Conservation (phyloP, 1,140 invertebrate species). For the Ctenoplectra terminalis region DNA sequence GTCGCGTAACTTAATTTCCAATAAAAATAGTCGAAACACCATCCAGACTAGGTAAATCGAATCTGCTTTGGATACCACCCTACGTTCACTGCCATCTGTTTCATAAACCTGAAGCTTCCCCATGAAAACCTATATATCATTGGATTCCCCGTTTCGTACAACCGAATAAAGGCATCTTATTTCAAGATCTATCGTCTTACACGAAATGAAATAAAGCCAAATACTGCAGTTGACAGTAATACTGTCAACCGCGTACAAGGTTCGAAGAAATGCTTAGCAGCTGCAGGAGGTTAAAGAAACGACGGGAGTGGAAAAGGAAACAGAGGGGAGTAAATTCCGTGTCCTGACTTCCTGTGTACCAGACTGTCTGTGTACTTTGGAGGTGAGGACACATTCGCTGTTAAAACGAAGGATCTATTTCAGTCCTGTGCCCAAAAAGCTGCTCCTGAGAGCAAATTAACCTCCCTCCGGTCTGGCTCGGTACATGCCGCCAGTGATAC, state of each 20-base stretch:
- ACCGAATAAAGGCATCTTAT: too few species aligned
- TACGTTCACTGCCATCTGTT: too few species aligned
- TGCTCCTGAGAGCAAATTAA: not conserved
- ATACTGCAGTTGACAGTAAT: too few species aligned
- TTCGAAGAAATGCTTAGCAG: not conserved
- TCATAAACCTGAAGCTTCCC: too few species aligned
- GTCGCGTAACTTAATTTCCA: too few species aligned
- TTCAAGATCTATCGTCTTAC: too few species aligned
- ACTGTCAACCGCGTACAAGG: not conserved
- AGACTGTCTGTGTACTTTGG: not conserved
- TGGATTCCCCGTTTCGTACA: too few species aligned
- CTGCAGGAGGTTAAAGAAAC: not conserved
- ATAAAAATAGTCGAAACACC: too few species aligned
- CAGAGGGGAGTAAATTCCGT: not conserved
- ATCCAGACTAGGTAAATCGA: too few species aligned
- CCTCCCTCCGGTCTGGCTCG: not conserved
- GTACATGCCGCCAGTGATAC: not conserved
- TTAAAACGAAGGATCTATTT: slow-evolving; percentile 38
- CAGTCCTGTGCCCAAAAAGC: not conserved
- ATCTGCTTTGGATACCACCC: too few species aligned
- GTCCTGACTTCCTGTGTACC: slow-evolving; percentile 1
- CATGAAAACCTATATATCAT: too few species aligned
- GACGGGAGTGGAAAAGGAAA: not conserved
- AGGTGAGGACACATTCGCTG: slow-evolving; percentile 6
- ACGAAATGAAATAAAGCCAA: too few species aligned